These are phyloP conservation scores for Ptycholaimellus sp. DNA, from an alignment of 2,888 invertebrate species.

Conservation along the genomic window DNA sequence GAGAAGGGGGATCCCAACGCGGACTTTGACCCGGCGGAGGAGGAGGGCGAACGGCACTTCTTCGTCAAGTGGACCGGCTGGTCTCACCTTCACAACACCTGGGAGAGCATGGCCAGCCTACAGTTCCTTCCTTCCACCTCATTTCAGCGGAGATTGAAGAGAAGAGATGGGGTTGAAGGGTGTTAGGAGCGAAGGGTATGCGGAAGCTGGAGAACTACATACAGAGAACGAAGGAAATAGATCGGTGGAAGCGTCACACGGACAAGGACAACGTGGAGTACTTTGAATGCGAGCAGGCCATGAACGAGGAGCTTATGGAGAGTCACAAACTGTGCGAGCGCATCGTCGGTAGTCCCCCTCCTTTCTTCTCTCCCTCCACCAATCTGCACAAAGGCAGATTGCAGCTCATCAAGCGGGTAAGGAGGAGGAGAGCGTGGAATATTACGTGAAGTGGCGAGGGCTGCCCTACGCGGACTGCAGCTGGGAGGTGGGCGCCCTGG, in stretches of 20 bases:
- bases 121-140: too few species aligned
- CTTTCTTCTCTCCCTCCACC: too few species aligned
- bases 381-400: too few species aligned
- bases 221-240: constrained; percentile 56
- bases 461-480: constrained; percentile 87
- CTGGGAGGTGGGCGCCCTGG: constrained; percentile 76
- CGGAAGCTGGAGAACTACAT: constrained; percentile 75
- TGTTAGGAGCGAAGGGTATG: constrained; percentile 63
- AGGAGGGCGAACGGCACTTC: constrained; percentile 49
- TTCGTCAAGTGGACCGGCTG: constrained; percentile 75
- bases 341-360: too few species aligned
- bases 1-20: constrained; percentile 66
- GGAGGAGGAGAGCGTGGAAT: too few species aligned
- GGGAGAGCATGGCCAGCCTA: constrained; percentile 72
- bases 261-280: constrained; percentile 92
- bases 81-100: constrained; percentile 96
- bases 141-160: too few species aligned
- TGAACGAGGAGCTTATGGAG: constrained; percentile 66
- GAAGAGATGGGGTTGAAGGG: too few species aligned
- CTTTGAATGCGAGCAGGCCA: constrained; percentile 75
- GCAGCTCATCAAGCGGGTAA: too few species aligned
- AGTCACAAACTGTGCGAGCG: constrained; percentile 48
- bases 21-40: constrained; percentile 29
- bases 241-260: constrained; percentile 52
- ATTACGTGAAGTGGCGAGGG: constrained; percentile 88